Percentiles rank a stretch among this genome's conserved stretches.
phyloP scores from a whole-genome alignment of 2,113 vertebrate species.

The Passer domesticus region DNA sequence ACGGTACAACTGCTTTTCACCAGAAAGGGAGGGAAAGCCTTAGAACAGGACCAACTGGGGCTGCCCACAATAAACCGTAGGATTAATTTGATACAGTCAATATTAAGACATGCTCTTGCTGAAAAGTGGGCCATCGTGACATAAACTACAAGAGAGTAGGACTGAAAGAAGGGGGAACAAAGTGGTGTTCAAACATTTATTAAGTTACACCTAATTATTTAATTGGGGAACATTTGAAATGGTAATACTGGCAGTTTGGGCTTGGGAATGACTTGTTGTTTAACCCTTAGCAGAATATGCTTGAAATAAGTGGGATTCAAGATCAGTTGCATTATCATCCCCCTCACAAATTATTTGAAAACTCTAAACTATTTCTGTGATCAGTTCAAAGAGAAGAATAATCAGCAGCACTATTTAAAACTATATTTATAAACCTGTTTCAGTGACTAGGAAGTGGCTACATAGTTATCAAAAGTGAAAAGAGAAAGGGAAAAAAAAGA shows the following conservation, averaged over 20 bases:
- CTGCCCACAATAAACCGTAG: conserved; percentile 73
- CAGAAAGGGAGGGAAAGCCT: conserved; percentile 56
- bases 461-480: background rate
- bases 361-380: background rate
- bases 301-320: background rate
- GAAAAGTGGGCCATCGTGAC: conserved; percentile 66
- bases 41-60: conserved; percentile 70
- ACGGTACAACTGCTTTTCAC: conserved; percentile 63
- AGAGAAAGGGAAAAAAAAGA: background rate
- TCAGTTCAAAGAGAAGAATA: background rate
- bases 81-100: conserved; percentile 81
- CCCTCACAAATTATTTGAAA: background rate
- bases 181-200: conserved; percentile 72
- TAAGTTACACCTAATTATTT: conserved; percentile 78
- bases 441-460: background rate
- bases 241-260: background rate
- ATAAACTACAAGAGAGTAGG: conserved; percentile 54
- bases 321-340: background rate
- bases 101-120: conserved; percentile 71
- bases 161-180: conserved; percentile 19
- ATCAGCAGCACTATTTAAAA: background rate
- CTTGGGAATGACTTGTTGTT: background rate
- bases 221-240: conserved; percentile 17
- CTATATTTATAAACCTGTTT: background rate
- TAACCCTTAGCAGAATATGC: background rate